phyloP scores from a whole-genome alignment of 2,797 vertebrate species.

The Propithecus deckenii region DNA sequence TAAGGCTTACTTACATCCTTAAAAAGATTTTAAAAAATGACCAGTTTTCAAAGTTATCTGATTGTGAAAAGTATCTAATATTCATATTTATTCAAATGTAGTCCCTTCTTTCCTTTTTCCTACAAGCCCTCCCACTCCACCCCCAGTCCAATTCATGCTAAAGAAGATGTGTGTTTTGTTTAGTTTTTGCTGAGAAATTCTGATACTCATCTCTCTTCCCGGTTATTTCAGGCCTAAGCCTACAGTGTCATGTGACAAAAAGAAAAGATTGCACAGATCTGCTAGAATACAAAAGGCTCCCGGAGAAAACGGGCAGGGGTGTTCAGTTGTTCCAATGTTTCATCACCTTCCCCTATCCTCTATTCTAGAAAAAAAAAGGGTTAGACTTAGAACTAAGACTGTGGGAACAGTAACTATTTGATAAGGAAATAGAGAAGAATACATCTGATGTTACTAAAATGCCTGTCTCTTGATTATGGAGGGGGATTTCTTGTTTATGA shows the following conservation, averaged over 20 bases:
- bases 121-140: conserved; percentile 31
- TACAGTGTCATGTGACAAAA: conserved; percentile 31
- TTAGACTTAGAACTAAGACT: conserved; percentile 37
- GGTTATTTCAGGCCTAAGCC: conserved; percentile 49
- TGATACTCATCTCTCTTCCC: conserved; percentile 52
- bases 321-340: conserved; percentile 45
- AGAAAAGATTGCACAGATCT: conserved; percentile 45
- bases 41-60: conserved; percentile 39
- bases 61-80: conserved; percentile 67
- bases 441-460: conserved; percentile 61
- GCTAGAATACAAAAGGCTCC: conserved; percentile 57
- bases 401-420: conserved; percentile 43
- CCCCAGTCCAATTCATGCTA: conserved; percentile 50
- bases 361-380: not conserved
- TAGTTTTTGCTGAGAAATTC: conserved; percentile 57
- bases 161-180: conserved; percentile 33
- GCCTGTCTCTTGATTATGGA: conserved; percentile 50
- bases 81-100: conserved; percentile 60
- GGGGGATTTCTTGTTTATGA: conserved; percentile 52
- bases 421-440: conserved; percentile 50
- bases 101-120: conserved; percentile 26
- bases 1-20: conserved; percentile 62
- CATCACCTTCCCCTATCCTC: not conserved
- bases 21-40: conserved; percentile 63
- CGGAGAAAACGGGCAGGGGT: conserved; percentile 44